Base-by-base conservation (phyloP, 2,888 invertebrate genomes). In the Odontocolon sp. region DNA sequence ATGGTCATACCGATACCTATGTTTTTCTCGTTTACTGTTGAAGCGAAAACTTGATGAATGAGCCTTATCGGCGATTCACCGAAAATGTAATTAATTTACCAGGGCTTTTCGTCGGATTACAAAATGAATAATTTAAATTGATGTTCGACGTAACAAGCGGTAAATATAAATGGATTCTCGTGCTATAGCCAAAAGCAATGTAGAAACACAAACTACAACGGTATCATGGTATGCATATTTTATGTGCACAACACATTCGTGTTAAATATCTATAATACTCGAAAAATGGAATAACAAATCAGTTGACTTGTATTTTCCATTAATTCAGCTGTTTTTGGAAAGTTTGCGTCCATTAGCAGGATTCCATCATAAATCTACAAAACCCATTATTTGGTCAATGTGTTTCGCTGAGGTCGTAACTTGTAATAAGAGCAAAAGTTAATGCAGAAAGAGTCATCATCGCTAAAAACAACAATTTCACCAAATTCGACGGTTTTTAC, bases 81-180 rank as follows among this genome's bases (percentile, higher is more conserved):
- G 31, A 42, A 61, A 67, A 63, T 33, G 28, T 77, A 63, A 77
- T 77, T 71, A 63, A 77, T 71, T 71, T 71, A 56, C 56, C 54
- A 16, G 76, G 64, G 38, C 56, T 72, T 68, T 72, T 52, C 63
- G 66, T 68, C 52, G 64, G 56, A 72, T 77, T 63, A 63, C 57
- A 57, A 57, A 72, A 77, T 63, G 50, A 68, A 77, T 77, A 68
- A 77, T 64, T 68, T 28, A 42, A 63, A 72, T 68, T 63, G 72
- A 63, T 72, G 50, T 28, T 28, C 50, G 47, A 38, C 42, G 63
- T 72, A 68, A 50, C 56, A 45, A 57, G 68, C 52, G 63, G 63
- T n/a, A 77, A 68, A 57, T 72, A 68, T 72, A 64, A 63, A 77
- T 77, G 61, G 63, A 72, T 57, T 23, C 21, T 14, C 16, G 42